Base-by-base conservation (phyloP, 35 echinoderm and acorn worm species). In the Heliocidaris tuberculata region DNA sequence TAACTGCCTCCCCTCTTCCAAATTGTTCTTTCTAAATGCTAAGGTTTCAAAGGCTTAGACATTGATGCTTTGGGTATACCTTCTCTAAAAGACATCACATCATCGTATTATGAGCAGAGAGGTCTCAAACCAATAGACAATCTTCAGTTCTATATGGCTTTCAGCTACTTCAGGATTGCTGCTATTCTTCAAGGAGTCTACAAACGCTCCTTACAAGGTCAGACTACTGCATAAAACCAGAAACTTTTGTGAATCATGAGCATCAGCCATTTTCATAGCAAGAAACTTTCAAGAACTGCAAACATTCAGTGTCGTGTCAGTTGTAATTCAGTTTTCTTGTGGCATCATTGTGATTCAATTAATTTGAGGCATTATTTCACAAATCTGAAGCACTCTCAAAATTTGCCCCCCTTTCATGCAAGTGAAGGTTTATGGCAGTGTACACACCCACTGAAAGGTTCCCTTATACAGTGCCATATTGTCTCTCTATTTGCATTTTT, bases 141-240 rank as follows among this genome's bases (percentile, higher is more conserved):
- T 85, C 95, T 99, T 19, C 93, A 95, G 59, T 97, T 99, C 90
- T 99, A 99, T 87, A 96, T 99, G 90, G 97, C 97, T 9, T 99
- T 99, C 86, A 96, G 90, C 42, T 99, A 97, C 98, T 99, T 99
- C 94, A 50, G 98, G 90, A 94, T 97, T 13, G 98, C 98, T 52
- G 98, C 98, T 50, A 97, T 99, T 85, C 86, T 97, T 15, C 98
- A 99, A 90, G 98, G 98, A 8, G 97, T 99, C 32, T 99, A 97
- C 93, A 99, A 97, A 86, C 96, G 98, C 71, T 96, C 97, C n/a
- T 49, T 94, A 32, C 97, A 99, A 94, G 98, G 98, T 99, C 94
- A 96, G 85, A 7, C 21, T 47, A 19, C 35, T 42, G 35, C 3
- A 42, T 42, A 42, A 42, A 3, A 42, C 35, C 35, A 42, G 35